Evolutionary conservation across 2,888 invertebrate genomes (phyloP), one percentile per base, ranked within the genome.

Genomic region (Noctua janthe): DNA sequence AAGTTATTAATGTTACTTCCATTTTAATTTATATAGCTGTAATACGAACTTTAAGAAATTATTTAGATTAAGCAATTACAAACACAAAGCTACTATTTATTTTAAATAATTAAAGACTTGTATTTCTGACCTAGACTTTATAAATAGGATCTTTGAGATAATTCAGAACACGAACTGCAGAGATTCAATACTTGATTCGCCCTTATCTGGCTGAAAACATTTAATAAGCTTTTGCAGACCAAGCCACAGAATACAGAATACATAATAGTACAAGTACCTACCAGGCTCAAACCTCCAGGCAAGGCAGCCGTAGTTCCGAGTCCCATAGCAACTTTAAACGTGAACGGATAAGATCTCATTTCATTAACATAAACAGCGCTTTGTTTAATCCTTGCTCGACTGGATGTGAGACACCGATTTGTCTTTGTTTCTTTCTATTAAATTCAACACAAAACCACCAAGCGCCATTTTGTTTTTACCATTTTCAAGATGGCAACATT

Each of bases 331-430:
- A 87, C 72, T 88, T 76, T 73, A 80, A 80, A 81, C 81, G 81
- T 78, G 76, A 82, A 89, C 54, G 59, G 93, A 92, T 92, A 93
- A 91, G 87, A 92, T 92, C 92, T 91, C 89, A 87, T 91, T 90
- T 91, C 91, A 92, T 93, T 93, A 92, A 90, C 93, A 93, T 93
- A 93, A 92, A 93, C 92, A 93, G 90, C 87, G 88, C 87, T 91
- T 91, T 86, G 90, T 91, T 83, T 92, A 91, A 92, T 92, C 89
- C 89, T 67, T 84, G 83, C 85, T 83, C 78, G 76, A 75, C 78
- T 86, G 83, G 80, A 87, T 87, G 82, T 85, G 85, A 79, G 71
- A 81, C 79, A 78, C 71, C 85, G 81, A 84, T 89, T 82, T 83
- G 87, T 89, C 88, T 90, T 89, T 89, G 89, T 88, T 88, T 87